phyloP scores from a whole-genome alignment of 2,113 vertebrate genomes.

The Galbula dea region DNA sequence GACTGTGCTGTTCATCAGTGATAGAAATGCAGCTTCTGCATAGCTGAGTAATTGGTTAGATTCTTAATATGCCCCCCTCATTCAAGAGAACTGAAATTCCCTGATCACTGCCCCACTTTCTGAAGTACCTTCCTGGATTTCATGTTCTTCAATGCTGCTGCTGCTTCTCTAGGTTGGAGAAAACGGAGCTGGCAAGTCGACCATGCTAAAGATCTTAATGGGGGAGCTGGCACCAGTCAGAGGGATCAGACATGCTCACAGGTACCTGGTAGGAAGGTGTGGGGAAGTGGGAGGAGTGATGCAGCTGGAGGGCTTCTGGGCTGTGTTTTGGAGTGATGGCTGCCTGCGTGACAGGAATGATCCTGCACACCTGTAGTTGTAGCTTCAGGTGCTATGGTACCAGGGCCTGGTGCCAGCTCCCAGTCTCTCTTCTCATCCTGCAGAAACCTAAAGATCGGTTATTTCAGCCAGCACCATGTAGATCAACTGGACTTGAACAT shows the following conservation, averaged over 20 bases:
- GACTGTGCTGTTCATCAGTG: background rate
- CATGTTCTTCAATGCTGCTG: background rate
- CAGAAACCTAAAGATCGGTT: conserved; percentile 96
- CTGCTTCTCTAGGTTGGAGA: conserved; percentile 86
- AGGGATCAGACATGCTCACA: conserved; percentile 90
- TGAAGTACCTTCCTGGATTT: background rate
- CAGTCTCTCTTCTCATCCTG: background rate
- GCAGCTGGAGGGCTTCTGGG: background rate
- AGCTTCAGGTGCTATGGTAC: background rate
- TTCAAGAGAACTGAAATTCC: background rate
- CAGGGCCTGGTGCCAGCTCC: background rate
- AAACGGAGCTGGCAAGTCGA: conserved; percentile 94
- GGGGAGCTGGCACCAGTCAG: conserved; percentile 86
- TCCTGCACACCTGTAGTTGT: background rate
- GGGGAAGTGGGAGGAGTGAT: background rate
- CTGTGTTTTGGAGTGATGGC: background rate
- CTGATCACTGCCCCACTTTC: background rate
- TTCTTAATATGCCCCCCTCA: background rate
- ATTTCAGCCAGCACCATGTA: conserved; percentile 97
- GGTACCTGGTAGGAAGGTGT: conserved; percentile 69
- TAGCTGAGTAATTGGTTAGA: background rate
- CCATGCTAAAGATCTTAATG: conserved; percentile 93
- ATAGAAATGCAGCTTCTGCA: background rate
- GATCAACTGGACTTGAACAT: conserved; percentile 96
- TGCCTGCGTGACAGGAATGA: fast-evolving